phyloP scores from a whole-genome alignment of 2,888 invertebrate species.

The Eristalinus sepulchralis region DNA sequence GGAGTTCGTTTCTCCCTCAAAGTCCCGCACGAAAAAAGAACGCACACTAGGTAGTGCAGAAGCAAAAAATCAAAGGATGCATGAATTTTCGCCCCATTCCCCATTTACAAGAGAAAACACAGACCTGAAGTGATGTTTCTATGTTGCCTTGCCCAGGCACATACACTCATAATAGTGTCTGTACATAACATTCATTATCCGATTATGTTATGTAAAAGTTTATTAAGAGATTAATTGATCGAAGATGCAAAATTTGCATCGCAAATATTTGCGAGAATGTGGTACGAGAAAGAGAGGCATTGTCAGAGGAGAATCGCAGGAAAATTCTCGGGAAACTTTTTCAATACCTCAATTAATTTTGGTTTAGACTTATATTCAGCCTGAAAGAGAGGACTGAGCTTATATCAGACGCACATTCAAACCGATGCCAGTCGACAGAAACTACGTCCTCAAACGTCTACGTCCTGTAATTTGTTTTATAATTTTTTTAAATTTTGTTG shows the following conservation, averaged over 20 bases:
- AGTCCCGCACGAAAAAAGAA: conserved; percentile 9
- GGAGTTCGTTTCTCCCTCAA: conserved; percentile 30
- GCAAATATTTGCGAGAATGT: conserved; percentile 56
- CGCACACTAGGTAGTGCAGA: not conserved
- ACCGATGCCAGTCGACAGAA: not conserved
- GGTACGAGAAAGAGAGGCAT: conserved; percentile 15
- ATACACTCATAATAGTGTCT: not conserved
- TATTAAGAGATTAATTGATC: conserved; percentile 62
- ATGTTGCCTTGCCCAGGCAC: not conserved
- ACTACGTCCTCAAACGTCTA: too few species aligned
- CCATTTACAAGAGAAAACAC: not conserved
- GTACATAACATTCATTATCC: conserved; percentile 53
- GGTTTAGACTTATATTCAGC: conserved; percentile 35
- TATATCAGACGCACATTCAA: conserved; percentile 3
- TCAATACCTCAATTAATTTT: conserved; percentile 62
- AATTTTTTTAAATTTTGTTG: conserved; percentile 11
- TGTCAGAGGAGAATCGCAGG: conserved; percentile 8
- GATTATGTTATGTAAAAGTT: conserved; percentile 51
- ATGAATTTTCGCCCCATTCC: conserved; percentile 3
- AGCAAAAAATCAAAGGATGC: conserved; percentile 36
- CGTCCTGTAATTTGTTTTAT: not conserved
- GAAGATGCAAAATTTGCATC: conserved; percentile 51
- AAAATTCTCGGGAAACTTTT: conserved; percentile 57
- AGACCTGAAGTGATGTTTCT: not conserved
- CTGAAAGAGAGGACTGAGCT: not conserved